Evolutionary conservation across 2,113 vertebrate species (phyloP), one percentile per base, ranked within the genome.

Genomic region (Pithys albifrons): DNA sequence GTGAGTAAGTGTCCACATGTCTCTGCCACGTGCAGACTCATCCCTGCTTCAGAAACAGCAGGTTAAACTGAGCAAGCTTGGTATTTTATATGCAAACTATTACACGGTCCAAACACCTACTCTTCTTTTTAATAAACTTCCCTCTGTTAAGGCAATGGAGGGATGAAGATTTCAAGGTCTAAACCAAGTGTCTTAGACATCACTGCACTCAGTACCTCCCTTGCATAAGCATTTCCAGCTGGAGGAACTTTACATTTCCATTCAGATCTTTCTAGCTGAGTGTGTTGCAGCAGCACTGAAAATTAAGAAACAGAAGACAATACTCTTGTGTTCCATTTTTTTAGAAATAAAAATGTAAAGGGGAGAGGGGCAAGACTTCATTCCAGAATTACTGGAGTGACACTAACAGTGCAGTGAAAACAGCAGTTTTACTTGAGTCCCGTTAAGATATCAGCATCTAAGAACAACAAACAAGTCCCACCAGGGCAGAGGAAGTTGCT

Each of bases 1-100:
- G 49, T 65, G 61, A 75, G 35, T 52, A 95, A 89, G 49, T 4
- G 1, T 35, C 29, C 35, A 54, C 0, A 0, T 1, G 1, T 41
- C 31, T 66, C 35, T 71, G 71, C 55, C 62, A 65, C 6, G 23
- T 41, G 54, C 93, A 86, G 52, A 65, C 15, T 91, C 48, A 89
- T 46, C 49, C 41, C 58, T 55, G n/a, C 33, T 88, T 88, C 62
- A 73, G 37, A 62, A 88, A 43, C 4, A n/a, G 64, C 12, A 84
- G 37, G 31, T 24, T 52, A 64, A 75, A 85, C 59, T 71, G 45
- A 84, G 45, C 43, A 82, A 75, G 35, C 46, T 17, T 35, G 29
- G 12, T 65, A 76, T 85, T 92, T 69, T 35, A 35, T 46, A 78
- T 33, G 58, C 49, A 46, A 89, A 61, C 9, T 49, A 71, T 58